phyloP scores from a whole-genome alignment of 2,797 vertebrate species.

The Falco biarmicus region DNA sequence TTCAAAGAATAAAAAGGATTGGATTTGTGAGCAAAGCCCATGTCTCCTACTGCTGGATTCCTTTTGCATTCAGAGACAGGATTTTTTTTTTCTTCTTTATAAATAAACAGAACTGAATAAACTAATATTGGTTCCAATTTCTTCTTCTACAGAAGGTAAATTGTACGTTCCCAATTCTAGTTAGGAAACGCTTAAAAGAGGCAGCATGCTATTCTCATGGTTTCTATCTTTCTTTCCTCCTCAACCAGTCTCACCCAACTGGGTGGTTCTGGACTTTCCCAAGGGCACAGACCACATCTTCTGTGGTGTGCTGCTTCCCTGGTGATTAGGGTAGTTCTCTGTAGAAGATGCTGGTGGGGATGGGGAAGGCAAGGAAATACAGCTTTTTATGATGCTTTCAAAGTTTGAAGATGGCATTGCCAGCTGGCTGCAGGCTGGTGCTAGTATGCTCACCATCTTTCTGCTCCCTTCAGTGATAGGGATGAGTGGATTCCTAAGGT shows the following conservation, averaged over 20 bases:
- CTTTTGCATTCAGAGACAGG: background rate
- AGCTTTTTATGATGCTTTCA: background rate
- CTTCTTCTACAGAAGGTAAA: background rate
- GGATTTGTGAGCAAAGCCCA: background rate
- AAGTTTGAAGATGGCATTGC: background rate
- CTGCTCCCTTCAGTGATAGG: background rate
- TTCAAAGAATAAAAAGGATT: background rate
- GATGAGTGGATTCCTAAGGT: background rate
- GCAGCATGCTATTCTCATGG: background rate
- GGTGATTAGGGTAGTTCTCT: background rate
- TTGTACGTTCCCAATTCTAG: background rate
- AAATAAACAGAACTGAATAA: background rate
- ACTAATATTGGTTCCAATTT: background rate
- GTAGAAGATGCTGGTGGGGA: background rate
- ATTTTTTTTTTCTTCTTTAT: background rate
- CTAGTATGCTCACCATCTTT: background rate
- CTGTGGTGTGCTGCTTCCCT: background rate
- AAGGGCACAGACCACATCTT: background rate
- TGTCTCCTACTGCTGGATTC: background rate
- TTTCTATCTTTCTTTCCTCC: background rate
- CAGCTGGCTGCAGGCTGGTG: background rate
- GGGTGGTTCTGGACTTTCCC: background rate
- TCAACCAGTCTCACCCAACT: background rate
- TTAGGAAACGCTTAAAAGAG: background rate
- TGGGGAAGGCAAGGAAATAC: background rate